Base-by-base conservation (phyloP, 2,113 vertebrate genomes). In the Chunga burmeisteri region DNA sequence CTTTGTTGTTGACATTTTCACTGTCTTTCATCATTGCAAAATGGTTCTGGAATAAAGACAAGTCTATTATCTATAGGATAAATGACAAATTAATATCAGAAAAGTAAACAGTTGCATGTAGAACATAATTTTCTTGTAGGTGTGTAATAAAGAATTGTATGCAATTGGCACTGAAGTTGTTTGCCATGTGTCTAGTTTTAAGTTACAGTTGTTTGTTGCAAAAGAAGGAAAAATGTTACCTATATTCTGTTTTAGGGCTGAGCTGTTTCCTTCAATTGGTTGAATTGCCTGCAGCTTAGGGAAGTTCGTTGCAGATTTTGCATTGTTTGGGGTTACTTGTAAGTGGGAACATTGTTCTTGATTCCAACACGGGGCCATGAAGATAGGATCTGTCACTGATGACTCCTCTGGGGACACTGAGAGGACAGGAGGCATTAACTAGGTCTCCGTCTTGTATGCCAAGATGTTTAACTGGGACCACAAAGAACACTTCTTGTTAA, bases 21-120 rank as follows among this genome's bases (percentile, higher is more conserved):
- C 94, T 97, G 83, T 65, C 25, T 58, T 93, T 78, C 29, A 13
- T 63, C 77, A 70, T 62, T 86, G 12, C 16, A 91, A 58, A 92
- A 71, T 34, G 46, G 10, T 23, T 63, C 27, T 93, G 22, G 34
- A 95, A 75, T 29, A 84, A 81, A 65, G 11, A 65, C 2, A 91
- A 88, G 27, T 46, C 20, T 93, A 8, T 82, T 67, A 55, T 62
- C 9, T 90, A 11, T 66, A 87, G 20, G 42, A 65, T 50, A 94
- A 63, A 47, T 59, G 38, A 22, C 14, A 93, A 40, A 82, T 53
- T 46, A 75, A 88, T 78, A 77, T 71, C 18, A 34, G 27, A 72
- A 63, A 80, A 62, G 34, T 40, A 77, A 81, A 88, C 5, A 80
- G 6, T 34, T 70, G 8, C 21, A 14, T 20, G 14, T 10, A 58